A percentile compares a stretch with the other conserved stretches of the same genome.
Evolutionary conservation across 2,888 invertebrate genomes (phyloP).

Genomic region (Sminthurinus aureus): DNA sequence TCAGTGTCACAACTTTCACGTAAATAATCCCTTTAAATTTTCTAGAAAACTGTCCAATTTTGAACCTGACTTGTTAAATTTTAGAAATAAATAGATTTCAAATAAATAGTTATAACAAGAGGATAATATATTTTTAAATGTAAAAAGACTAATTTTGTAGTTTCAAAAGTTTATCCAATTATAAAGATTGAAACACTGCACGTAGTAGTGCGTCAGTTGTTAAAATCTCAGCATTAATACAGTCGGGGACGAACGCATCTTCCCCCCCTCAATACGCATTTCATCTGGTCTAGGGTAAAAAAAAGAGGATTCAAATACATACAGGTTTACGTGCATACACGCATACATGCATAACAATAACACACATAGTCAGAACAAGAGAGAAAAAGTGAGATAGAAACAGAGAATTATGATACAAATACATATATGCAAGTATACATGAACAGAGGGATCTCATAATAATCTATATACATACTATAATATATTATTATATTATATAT

Average conservation of each 20-base stretch:
- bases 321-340: too few species aligned
- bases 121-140: constrained; percentile 15
- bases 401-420: too few species aligned
- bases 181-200: constrained; percentile 44
- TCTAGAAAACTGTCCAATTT: neutral
- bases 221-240: neutral
- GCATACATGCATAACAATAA: too few species aligned
- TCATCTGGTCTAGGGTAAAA: too few species aligned
- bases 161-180: constrained; percentile 14
- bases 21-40: constrained; percentile 30
- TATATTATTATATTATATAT: too few species aligned
- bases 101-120: neutral
- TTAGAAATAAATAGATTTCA: neutral
- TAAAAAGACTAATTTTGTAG: constrained; percentile 9
- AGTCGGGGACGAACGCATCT: constrained; percentile 20
- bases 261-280: constrained; percentile 35
- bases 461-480: too few species aligned
- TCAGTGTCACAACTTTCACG: constrained; percentile 29
- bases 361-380: too few species aligned
- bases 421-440: too few species aligned
- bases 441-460: too few species aligned
- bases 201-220: constrained; percentile 4
- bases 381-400: too few species aligned
- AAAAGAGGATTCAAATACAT: constrained; percentile 4
- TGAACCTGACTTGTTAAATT: neutral